Evolutionary conservation across 2,888 invertebrate species (phyloP).

Genomic region (Tinea pellionella): DNA sequence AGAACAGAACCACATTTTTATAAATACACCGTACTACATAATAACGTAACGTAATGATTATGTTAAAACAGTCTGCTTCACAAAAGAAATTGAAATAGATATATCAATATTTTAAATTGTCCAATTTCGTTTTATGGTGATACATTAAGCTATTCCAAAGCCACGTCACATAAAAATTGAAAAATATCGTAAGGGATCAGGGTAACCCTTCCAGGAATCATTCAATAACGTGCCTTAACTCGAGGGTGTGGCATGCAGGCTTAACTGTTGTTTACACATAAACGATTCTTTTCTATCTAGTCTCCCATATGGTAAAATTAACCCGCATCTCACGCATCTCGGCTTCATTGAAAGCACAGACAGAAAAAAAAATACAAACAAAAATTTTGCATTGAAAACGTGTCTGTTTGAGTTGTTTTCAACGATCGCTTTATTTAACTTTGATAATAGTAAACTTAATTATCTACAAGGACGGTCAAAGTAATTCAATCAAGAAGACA

Average conservation of each 20-base stretch:
- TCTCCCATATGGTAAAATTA: neutral
- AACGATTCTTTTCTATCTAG: constrained; percentile 3
- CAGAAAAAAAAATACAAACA: neutral
- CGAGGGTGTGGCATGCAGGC: neutral
- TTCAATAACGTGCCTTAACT: neutral
- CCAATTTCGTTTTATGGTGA: neutral
- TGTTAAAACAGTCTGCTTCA: too few species aligned
- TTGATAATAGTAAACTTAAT: too few species aligned
- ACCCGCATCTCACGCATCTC: neutral
- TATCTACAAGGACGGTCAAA: too few species aligned
- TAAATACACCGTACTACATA: too few species aligned
- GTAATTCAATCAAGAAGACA: too few species aligned
- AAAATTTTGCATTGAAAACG: neutral
- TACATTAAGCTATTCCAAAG: neutral
- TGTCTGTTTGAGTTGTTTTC: too few species aligned
- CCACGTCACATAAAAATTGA: constrained; percentile 1
- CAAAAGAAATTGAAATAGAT: neutral
- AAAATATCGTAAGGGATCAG: neutral
- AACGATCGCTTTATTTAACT: too few species aligned
- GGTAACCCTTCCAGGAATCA: constrained; percentile 2
- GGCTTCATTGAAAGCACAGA: neutral
- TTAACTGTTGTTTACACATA: constrained; percentile 11
- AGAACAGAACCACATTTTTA: too few species aligned
- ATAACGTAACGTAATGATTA: too few species aligned
- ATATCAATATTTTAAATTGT: neutral